Evolutionary conservation across 2,888 invertebrate species (phyloP), one percentile per base, ranked within the genome.

Genomic region (Hydriomena furcata): DNA sequence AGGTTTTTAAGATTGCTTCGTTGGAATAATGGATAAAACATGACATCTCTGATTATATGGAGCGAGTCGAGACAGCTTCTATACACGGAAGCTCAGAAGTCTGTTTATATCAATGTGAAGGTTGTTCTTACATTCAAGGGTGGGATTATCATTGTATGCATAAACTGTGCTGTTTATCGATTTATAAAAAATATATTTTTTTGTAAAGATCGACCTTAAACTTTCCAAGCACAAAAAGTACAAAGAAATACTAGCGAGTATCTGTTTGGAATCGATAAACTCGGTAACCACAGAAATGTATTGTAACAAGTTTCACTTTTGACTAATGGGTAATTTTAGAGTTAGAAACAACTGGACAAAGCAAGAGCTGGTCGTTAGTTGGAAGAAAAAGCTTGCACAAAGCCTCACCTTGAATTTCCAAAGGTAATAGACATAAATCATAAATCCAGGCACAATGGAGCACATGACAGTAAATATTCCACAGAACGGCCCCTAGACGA

Each of bases 381-480:
- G 25, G 12, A 32, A 25, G 42, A 32, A 50, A 55, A 43, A 52
- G 17, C 37, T 42, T 20, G 43, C 28, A 63, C 59, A 61, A 63
- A 52, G 52, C 59, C 65, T 69, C 72, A 76, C 88, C 89, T 87
- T 89, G 86, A 71, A 64, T 61, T 72, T 72, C 61, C 68, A 67
- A 73, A 71, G 73, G 63, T 70, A 73, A 65, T 66, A 63, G 58
- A 66, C 74, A 84, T 87, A 80, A 86, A 87, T 88, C 84, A 87
- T 77, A 76, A 76, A 72, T 67, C 73, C 59, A 69, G 71, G 66
- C 81, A 88, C 86, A 89, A 87, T 84, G 65, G 76, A 64, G 62
- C 71, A 78, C 66, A 83, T 79, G 84, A 81, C 82, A 80, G 76
- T 75, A 79, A 78, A 82, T 79, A 82, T 76, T 80, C 80, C 71